Conservation (phyloP, 2,888 invertebrate genomes). For the Tanytarsus gracilentus region DNA sequence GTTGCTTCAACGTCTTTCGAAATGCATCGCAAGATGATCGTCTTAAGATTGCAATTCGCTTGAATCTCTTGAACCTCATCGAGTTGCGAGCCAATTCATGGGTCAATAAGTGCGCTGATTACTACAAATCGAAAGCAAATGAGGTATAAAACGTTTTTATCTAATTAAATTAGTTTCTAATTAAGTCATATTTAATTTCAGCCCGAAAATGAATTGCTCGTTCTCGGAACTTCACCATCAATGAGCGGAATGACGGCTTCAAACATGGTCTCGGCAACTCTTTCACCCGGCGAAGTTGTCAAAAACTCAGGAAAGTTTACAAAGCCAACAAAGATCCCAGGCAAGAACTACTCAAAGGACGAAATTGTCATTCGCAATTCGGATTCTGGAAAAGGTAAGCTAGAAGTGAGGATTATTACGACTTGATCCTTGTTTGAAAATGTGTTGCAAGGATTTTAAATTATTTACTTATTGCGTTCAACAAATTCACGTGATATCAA, state of each 20-base stretch:
- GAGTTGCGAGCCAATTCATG: slow-evolving; percentile 88
- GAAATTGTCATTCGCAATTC: slow-evolving; percentile 91
- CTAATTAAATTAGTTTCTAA: not conserved
- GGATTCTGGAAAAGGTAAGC: slow-evolving; percentile 88
- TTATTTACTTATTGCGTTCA: slow-evolving; percentile 35
- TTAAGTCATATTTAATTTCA: slow-evolving; percentile 30
- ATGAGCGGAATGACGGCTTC: slow-evolving; percentile 47
- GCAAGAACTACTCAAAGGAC: slow-evolving; percentile 89
- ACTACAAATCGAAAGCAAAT: slow-evolving; percentile 64
- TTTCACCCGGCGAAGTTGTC: slow-evolving; percentile 75
- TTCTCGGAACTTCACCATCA: slow-evolving; percentile 49
- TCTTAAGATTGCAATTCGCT: slow-evolving; percentile 74
- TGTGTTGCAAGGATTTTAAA: not conserved
- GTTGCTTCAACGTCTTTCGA: slow-evolving; percentile 72
- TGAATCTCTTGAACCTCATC: slow-evolving; percentile 76
- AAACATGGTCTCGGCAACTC: slow-evolving; percentile 47
- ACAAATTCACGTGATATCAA: too few species aligned
- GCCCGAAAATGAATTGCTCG: slow-evolving; percentile 38
- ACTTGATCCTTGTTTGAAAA: not conserved
- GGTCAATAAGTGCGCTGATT: slow-evolving; percentile 78
- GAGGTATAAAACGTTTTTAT: slow-evolving; percentile 38
- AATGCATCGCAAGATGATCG: slow-evolving; percentile 83
- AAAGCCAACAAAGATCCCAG: slow-evolving; percentile 81
- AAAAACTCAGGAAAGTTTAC: slow-evolving; percentile 82
- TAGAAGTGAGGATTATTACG: not conserved